A percentile compares a stretch with the other conserved stretches of the same genome.
phyloP scores from a whole-genome alignment of 1,140 invertebrate genomes.

The Drosophila simulans region DNA sequence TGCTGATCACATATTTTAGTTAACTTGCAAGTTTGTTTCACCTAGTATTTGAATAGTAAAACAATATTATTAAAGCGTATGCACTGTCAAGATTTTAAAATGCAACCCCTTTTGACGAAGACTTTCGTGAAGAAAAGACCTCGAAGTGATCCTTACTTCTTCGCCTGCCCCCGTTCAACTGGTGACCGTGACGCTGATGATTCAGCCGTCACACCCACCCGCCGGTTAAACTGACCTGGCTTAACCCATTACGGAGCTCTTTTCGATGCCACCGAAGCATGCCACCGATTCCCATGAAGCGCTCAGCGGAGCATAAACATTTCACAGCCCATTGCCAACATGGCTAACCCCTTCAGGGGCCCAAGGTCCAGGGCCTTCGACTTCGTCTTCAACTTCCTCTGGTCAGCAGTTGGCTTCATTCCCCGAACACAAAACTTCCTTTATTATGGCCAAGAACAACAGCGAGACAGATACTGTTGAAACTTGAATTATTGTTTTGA shows the following conservation, averaged over 20 bases:
- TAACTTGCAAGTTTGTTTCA: no score
- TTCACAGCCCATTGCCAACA: slow-evolving; percentile 45
- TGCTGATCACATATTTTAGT: no score
- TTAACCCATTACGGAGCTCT: slow-evolving; percentile 26
- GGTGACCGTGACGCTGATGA: slow-evolving; percentile 15
- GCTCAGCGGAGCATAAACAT: slow-evolving; percentile 59
- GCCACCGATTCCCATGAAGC: slow-evolving; percentile 58
- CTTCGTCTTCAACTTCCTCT: neutral
- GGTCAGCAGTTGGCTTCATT: slow-evolving; percentile 28
- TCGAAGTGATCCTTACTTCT: slow-evolving; percentile 8
- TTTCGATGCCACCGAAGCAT: slow-evolving; percentile 40
- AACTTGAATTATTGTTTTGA: slow-evolving; percentile 26
- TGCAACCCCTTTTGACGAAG: neutral
- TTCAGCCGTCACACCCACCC: slow-evolving; percentile 14
- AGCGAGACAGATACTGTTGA: neutral
- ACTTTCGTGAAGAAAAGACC: neutral
- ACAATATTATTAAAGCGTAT: no score
- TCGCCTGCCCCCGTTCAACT: neutral
- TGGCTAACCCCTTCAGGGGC: slow-evolving; percentile 10
- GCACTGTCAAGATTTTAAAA: neutral
- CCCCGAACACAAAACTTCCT: slow-evolving; percentile 17
- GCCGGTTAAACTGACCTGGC: slow-evolving; percentile 20
- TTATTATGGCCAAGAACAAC: slow-evolving; percentile 12
- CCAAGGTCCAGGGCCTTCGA: neutral
- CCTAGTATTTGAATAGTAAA: no score